Evolutionary conservation across 2,888 invertebrate species (phyloP), one percentile per base, ranked within the genome.

Genomic region (Aphrophora alni): DNA sequence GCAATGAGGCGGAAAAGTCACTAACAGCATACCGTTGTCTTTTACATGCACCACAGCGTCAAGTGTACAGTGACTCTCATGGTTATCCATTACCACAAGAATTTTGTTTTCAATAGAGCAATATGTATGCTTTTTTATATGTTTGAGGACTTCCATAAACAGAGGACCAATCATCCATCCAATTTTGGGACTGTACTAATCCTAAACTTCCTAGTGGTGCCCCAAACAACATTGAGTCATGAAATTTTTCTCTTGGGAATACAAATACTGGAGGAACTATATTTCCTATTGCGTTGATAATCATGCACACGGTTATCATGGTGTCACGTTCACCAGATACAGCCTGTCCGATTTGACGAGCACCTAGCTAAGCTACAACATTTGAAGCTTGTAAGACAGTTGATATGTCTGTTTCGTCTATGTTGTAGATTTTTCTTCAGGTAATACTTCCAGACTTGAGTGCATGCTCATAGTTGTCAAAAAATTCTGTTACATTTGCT

Each of bases 291-390:
- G 5, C 59, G 51, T n/a, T n/a, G n/a, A n/a, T n/a, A n/a, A n/a
- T n/a, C n/a, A n/a, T n/a, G n/a, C n/a, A n/a, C n/a, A n/a, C 28
- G 1, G 59, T 76, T 2, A 76, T 28, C 25, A 75, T 38, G 38
- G n/a, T 44, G 21, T 14, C 68, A n/a, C n/a, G n/a, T n/a, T n/a
- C n/a, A n/a, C n/a, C n/a, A n/a, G n/a, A n/a, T n/a, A n/a, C n/a
- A n/a, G 38, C 75, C 75, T 75, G 75, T n/a, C 75, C 75, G 38
- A 75, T 38, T 75, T 75, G 75, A 38, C 75, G 38, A 75, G 44
- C 75, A 5, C 75, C 75, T 75, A 75, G 44, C 75, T 75, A 38
- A 38, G 75, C 75, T 14, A 75, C 75, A 44, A 75, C 75, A 75
- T 76, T 76, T 76, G 76, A 25, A 59, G 51, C 25, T 76, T 76